Evolutionary conservation across 2,888 invertebrate species (phyloP).

Genomic region (Phoenoteleia sp.): DNA sequence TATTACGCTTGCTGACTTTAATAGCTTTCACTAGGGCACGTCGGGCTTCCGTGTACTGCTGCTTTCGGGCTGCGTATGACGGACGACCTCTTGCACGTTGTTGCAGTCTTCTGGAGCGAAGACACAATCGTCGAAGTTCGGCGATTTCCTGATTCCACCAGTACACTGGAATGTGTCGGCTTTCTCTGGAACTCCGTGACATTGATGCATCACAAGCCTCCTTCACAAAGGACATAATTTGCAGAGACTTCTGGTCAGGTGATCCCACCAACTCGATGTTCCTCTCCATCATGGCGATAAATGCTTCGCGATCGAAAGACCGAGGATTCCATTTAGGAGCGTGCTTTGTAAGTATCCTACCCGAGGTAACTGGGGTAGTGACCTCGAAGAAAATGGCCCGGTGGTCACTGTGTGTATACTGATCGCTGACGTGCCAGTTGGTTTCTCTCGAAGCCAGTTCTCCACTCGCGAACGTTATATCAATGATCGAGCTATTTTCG

Average conservation of each 20-base stretch:
- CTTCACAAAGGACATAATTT: constrained; percentile 32
- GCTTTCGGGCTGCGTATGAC: no score
- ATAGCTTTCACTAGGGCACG: constrained; percentile 32
- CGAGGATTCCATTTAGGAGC: background rate
- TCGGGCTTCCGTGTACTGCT: constrained; percentile 29
- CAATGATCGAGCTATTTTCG: constrained; percentile 55
- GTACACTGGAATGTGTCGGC: constrained; percentile 23
- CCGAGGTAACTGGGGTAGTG: no score
- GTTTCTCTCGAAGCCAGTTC: constrained; percentile 19
- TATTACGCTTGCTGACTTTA: constrained; percentile 44
- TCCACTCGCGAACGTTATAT: constrained; percentile 67
- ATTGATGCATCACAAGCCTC: constrained; percentile 66
- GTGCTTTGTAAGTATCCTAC: background rate
- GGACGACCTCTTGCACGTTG: constrained; percentile 16
- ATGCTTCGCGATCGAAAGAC: background rate
- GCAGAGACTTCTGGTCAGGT: background rate
- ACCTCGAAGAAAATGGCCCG: constrained; percentile 35
- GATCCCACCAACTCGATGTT: background rate
- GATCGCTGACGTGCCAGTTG: constrained; percentile 65
- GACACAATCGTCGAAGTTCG: constrained; percentile 14
- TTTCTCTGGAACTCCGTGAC: constrained; percentile 43
- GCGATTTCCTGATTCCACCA: constrained; percentile 60
- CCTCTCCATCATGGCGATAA: background rate
- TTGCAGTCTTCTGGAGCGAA: background rate
- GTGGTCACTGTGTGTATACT: constrained; percentile 65